Percentiles rank a stretch among this genome's conserved stretches.
Conservation (phyloP, 2,797 vertebrate species). For the Morus bassanus region DNA sequence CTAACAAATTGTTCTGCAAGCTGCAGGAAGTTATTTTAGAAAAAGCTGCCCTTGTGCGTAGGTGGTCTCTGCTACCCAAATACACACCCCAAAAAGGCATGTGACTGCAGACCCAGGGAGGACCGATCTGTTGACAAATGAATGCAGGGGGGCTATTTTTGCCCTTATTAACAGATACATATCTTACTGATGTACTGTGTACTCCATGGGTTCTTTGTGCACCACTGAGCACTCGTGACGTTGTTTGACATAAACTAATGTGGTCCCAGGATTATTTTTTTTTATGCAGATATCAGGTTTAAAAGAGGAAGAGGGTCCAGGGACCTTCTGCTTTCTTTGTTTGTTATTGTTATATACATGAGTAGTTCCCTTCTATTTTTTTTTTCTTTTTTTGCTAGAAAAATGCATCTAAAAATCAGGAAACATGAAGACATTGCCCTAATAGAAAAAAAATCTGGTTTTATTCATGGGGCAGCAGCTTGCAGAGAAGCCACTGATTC, state of each 20-base stretch:
- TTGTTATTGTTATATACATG: background rate
- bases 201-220: background rate
- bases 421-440: background rate
- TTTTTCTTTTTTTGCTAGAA: background rate
- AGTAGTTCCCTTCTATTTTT: background rate
- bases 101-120: background rate
- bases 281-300: background rate
- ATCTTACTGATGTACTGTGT: background rate
- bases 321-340: background rate
- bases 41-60: background rate
- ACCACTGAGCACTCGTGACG: background rate
- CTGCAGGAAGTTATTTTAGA: background rate
- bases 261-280: background rate
- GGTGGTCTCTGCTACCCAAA: background rate
- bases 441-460: background rate
- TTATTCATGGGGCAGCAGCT: background rate
- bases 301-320: background rate
- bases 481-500: background rate
- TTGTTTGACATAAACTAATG: background rate
- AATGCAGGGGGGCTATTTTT: background rate
- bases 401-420: background rate
- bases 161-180: background rate
- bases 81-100: background rate
- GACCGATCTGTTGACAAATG: background rate
- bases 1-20: background rate